Conservation (phyloP, 2,888 invertebrate species). For the Hecatera dysodea region DNA sequence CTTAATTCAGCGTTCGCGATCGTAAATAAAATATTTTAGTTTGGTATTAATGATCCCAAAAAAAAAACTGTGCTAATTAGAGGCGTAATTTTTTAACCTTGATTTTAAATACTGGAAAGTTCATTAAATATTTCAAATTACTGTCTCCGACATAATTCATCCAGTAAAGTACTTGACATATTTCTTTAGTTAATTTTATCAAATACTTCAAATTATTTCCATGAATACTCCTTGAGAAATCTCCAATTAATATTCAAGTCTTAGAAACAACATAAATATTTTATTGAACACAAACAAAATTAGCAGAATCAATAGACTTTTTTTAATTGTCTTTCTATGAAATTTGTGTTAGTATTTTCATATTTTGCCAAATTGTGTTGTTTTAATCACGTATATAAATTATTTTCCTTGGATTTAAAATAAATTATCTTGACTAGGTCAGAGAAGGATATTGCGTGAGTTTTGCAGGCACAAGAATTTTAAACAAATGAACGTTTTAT, state of each 20-base stretch:
- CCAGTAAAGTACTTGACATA: constrained; percentile 5
- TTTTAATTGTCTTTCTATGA: neutral
- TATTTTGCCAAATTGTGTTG: too few relatives aligned
- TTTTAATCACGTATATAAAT: too few relatives aligned
- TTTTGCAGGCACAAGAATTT: too few relatives aligned
- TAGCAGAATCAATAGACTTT: neutral
- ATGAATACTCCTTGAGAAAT: constrained; percentile 12
- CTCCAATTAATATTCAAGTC: constrained; percentile 17
- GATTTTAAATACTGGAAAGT: neutral
- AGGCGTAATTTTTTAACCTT: neutral
- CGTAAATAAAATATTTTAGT: too few relatives aligned
- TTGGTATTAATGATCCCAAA: neutral
- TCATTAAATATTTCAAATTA: neutral
- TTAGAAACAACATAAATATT: constrained; percentile 32
- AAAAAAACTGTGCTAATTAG: neutral
- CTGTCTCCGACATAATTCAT: neutral
- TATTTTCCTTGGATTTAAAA: too few relatives aligned
- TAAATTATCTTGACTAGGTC: too few relatives aligned
- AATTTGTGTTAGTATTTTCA: too few relatives aligned
- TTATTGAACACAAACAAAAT: constrained; percentile 15
- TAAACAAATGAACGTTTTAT: too few relatives aligned
- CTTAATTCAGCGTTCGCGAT: too few relatives aligned
- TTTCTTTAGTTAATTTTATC: constrained; percentile 18
- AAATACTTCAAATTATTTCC: constrained; percentile 15
- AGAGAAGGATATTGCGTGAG: too few relatives aligned